Evolutionary conservation across 1,140 invertebrate species (phyloP), one percentile per base, ranked within the genome.

Genomic region (Microplitis demolitor): DNA sequence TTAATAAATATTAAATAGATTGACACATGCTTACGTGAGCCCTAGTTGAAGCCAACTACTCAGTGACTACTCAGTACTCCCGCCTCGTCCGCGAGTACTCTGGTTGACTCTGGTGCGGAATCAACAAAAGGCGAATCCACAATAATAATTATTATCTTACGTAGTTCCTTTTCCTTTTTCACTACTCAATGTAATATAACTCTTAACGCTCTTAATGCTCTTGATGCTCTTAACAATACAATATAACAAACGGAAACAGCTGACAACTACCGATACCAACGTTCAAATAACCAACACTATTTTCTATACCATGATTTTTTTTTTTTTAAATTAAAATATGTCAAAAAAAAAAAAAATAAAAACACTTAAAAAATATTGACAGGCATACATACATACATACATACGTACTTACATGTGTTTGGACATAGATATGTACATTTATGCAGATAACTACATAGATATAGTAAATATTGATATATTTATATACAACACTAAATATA

Each of bases 1-100:
- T 24, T 24, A 24, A 24, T 24, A 54, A 50, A 4, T n/a, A 34
- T 53, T 54, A n/a, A 64, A 64, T 54, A 33, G 53, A 34, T 67
- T 67, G 37, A 53, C 66, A 67, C 66, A 67, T 67, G 66, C 66
- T 67, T 67, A 67, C 66, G 16, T 67, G 66, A 54, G 66, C 66
- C 39, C 66, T 67, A 50, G 51, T 45, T 16, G 24, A 45, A 67
- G 66, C 66, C 66, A 33, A 67, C 66, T 67, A 67, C 33, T 56
- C 53, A 45, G 39, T 35, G 37, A 67, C 66, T 67, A 67, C 33
- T 56, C 53, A 45, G 39, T 35, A 64, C 39, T 54, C 66, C 51
- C 45, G 45, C 39, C 45, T 24, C 66, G 11, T 50, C 66, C 8
- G 24, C 24, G 56, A 58, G 39, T 45, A 33, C 53, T n/a, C 24